Conservation (phyloP, 2,797 vertebrate genomes). For the Lutjanus campechanus region DNA sequence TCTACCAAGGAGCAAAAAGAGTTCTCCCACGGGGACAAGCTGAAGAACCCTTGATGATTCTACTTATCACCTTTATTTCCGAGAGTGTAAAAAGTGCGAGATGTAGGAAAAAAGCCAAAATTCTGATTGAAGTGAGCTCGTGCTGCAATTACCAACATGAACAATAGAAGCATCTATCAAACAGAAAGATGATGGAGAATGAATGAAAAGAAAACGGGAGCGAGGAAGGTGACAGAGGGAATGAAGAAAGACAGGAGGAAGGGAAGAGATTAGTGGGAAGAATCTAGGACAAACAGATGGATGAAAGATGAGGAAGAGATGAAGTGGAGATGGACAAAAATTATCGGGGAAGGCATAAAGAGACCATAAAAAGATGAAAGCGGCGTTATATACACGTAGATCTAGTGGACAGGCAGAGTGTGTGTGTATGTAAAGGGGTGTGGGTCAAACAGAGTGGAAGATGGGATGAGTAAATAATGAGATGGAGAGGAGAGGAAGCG, state of each 20-base stretch:
- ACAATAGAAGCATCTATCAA: background rate
- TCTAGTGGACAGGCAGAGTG: background rate
- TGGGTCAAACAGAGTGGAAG: constrained; percentile 60
- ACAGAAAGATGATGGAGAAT: background rate
- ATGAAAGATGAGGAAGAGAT: constrained; percentile 44
- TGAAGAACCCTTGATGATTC: too few relatives aligned
- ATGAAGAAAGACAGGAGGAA: constrained; percentile 1
- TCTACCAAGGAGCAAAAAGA: too few relatives aligned
- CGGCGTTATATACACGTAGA: constrained; percentile 18
- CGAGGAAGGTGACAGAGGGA: background rate
- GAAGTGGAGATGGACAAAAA: constrained; percentile 36
- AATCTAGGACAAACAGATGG: constrained; percentile 29
- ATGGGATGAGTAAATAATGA: constrained; percentile 70
- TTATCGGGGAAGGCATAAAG: constrained; percentile 51
- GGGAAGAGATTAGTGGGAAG: constrained; percentile 10
- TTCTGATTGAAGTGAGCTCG: background rate
- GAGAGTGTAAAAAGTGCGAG: too few relatives aligned
- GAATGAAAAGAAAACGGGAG: background rate
- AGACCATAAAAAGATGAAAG: constrained; percentile 61
- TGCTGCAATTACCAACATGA: background rate
- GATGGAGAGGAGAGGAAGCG: constrained; percentile 63
- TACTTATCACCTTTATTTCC: too few relatives aligned
- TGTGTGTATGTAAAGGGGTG: constrained; percentile 40
- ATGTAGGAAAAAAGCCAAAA: background rate
- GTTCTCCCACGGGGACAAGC: too few relatives aligned